These are phyloP conservation scores for Echiichthys vipera DNA, from an alignment of 2,797 vertebrate species.

Conservation along the genomic window DNA sequence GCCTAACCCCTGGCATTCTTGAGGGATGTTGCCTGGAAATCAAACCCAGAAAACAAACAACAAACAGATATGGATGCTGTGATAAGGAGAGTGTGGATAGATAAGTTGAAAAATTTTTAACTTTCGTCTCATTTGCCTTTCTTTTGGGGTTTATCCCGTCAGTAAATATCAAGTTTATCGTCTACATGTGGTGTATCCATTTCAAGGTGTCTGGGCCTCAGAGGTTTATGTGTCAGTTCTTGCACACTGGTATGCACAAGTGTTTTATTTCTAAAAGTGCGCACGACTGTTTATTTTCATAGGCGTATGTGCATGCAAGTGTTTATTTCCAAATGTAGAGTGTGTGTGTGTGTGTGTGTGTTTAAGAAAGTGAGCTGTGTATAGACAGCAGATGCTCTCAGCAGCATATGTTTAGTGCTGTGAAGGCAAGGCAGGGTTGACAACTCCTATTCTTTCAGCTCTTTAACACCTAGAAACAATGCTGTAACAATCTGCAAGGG, in stretches of 20 bases:
- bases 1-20: background rate
- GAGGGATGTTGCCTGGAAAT: conserved; percentile 8
- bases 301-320: background rate
- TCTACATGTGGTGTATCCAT: conserved; percentile 40
- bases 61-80: background rate
- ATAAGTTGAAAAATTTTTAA: background rate
- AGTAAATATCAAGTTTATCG: conserved; percentile 42
- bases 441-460: conserved; percentile 7
- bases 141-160: conserved; percentile 3
- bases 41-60: background rate
- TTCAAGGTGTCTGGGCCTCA: conserved; percentile 43
- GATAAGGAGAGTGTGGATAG: background rate
- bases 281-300: conserved; percentile 59
- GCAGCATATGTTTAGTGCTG: conserved; percentile 38
- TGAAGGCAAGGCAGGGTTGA: conserved; percentile 22
- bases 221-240: conserved; percentile 55
- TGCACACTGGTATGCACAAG: conserved; percentile 34
- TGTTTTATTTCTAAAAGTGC: conserved; percentile 41
- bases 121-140: conserved; percentile 2
- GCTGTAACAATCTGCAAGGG: background rate
- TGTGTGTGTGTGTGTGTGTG: conserved; percentile 40
- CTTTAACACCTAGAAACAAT: conserved; percentile 2
- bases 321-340: conserved; percentile 51
- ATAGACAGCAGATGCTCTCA: conserved; percentile 34
- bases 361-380: conserved; percentile 38